These are phyloP conservation scores for Notodonta ziczac DNA, from an alignment of 2,888 invertebrate genomes.

Conservation along the genomic window DNA sequence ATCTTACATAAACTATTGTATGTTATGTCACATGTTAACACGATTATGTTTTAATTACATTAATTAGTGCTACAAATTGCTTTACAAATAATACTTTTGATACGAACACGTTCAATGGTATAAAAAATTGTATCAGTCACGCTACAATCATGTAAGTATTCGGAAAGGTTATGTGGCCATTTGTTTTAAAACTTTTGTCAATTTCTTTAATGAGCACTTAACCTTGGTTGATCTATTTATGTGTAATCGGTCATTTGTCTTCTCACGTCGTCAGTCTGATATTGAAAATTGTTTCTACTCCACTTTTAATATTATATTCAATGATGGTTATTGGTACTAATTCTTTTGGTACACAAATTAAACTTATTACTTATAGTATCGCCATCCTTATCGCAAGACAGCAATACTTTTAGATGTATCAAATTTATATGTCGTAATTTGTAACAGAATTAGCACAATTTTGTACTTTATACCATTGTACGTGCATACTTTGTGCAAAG, in stretches of 20 bases:
- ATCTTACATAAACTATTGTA: neutral
- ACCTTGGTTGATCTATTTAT: no score
- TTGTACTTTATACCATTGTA: conserved; percentile 9
- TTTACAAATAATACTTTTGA: conserved; percentile 38
- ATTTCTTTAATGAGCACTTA: neutral
- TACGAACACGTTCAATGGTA: conserved; percentile 32
- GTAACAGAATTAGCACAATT: neutral
- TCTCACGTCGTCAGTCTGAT: no score
- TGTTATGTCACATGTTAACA: conserved; percentile 10
- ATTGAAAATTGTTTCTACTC: no score
- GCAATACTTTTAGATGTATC: no score
- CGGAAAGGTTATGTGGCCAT: neutral
- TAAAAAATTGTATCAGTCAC: neutral
- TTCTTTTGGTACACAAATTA: no score
- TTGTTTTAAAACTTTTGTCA: neutral
- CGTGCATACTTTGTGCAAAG: conserved; percentile 53
- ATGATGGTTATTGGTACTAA: no score
- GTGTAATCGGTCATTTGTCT: no score
- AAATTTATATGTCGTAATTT: no score
- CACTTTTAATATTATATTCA: no score
- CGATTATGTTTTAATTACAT: neutral
- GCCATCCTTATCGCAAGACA: no score
- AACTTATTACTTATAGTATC: no score
- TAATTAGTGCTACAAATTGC: conserved; percentile 47
- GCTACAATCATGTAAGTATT: neutral